Conservation (phyloP, 2,797 vertebrate species). For the Gobio occitaniae region DNA sequence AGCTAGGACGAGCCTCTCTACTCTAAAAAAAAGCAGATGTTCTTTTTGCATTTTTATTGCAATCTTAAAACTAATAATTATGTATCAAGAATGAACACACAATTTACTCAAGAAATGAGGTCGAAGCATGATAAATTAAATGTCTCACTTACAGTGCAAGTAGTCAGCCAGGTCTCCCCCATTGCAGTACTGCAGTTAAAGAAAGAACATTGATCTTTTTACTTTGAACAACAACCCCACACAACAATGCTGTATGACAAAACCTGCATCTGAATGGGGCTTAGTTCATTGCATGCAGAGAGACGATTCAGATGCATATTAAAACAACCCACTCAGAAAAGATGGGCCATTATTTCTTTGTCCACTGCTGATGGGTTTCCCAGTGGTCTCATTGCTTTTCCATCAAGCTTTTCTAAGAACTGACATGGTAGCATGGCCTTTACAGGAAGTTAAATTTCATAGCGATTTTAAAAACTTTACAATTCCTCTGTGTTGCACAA, state of each 20-base stretch:
- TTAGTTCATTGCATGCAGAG: background rate
- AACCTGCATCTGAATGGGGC: slow-evolving; percentile 25
- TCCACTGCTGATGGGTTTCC: background rate
- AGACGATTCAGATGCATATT: slow-evolving; percentile 52
- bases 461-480: background rate
- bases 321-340: background rate
- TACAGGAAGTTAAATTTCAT: background rate
- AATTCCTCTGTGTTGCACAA: background rate
- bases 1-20: background rate
- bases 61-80: background rate
- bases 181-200: slow-evolving; percentile 89
- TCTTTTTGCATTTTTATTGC: background rate
- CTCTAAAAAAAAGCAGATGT: background rate
- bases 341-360: slow-evolving; percentile 18
- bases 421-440: background rate
- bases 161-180: slow-evolving; percentile 98
- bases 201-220: slow-evolving; percentile 37
- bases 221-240: slow-evolving; percentile 37
- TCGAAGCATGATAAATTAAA: slow-evolving; percentile 35
- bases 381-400: background rate
- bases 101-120: background rate
- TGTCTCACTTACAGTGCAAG: slow-evolving; percentile 90
- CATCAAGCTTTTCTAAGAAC: background rate
- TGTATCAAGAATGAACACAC: background rate
- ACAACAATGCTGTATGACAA: slow-evolving; percentile 13